A percentile compares a stretch with the other conserved stretches of the same genome.
Evolutionary conservation across 2,113 vertebrate species (phyloP).

Genomic region (Corapipo altera): DNA sequence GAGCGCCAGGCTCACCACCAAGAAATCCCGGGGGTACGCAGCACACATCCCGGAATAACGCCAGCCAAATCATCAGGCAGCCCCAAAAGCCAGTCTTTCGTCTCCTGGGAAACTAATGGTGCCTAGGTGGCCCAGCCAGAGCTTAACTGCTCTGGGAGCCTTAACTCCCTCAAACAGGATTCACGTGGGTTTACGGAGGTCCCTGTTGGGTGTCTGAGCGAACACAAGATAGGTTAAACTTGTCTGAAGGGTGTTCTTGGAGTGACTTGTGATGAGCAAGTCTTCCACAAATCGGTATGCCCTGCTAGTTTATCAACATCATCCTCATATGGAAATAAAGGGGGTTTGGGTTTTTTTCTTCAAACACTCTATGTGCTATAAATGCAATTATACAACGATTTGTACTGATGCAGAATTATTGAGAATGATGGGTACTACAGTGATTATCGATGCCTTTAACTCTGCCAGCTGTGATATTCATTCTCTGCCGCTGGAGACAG

Average conservation of each 20-base stretch:
- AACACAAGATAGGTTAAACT: neutral
- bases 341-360: rapidly evolving
- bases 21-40: neutral
- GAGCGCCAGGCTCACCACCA: too few species aligned
- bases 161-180: neutral
- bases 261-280: neutral
- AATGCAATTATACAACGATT: neutral
- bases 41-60: rapidly evolving
- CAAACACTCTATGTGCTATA: neutral
- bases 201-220: too few species aligned
- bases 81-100: neutral
- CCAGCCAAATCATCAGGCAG: neutral
- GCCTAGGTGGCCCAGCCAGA: neutral
- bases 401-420: neutral
- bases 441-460: neutral
- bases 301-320: neutral
- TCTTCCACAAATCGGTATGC: neutral
- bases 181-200: rapidly evolving
- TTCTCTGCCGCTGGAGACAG: neutral
- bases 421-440: neutral
- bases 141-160: neutral
- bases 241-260: neutral
- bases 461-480: neutral
- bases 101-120: neutral
- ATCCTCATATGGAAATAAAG: neutral